Percentiles rank a stretch among this genome's conserved stretches.
phyloP scores from a whole-genome alignment of 2,113 vertebrate genomes.

The Donacobius atricapilla region DNA sequence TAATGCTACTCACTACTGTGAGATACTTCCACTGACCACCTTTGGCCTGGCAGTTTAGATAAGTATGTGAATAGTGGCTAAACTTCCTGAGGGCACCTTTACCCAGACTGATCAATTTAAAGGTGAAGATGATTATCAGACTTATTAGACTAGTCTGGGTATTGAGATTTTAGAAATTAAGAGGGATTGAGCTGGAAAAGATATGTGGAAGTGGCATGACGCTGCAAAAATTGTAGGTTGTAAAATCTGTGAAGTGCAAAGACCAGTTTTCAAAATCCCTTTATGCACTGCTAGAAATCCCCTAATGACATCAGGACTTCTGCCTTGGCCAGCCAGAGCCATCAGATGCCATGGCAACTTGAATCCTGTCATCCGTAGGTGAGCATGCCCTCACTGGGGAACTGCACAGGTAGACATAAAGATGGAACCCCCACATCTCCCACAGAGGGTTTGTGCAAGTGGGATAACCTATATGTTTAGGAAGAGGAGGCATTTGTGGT shows the following conservation, averaged over 20 bases:
- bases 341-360: fast-evolving
- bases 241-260: not conserved
- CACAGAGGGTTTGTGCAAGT: not conserved
- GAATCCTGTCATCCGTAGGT: not conserved
- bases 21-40: not conserved
- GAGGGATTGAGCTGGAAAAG: not conserved
- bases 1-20: not conserved
- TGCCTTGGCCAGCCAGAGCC: not conserved
- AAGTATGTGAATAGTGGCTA: not conserved
- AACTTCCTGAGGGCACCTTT: not conserved
- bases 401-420: not conserved
- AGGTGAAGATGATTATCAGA: not conserved
- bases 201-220: not conserved
- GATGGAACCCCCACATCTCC: not conserved
- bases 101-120: not conserved
- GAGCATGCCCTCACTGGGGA: fast-evolving
- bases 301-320: not conserved
- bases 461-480: fast-evolving
- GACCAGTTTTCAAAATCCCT: not conserved
- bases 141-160: not conserved
- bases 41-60: not conserved
- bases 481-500: fast-evolving
- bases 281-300: not conserved
- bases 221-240: not conserved
- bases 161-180: not conserved